Percentiles rank a stretch among this genome's conserved stretches.
Conservation (phyloP, 1,140 invertebrate genomes). For the Galendromus occidentalis region DNA sequence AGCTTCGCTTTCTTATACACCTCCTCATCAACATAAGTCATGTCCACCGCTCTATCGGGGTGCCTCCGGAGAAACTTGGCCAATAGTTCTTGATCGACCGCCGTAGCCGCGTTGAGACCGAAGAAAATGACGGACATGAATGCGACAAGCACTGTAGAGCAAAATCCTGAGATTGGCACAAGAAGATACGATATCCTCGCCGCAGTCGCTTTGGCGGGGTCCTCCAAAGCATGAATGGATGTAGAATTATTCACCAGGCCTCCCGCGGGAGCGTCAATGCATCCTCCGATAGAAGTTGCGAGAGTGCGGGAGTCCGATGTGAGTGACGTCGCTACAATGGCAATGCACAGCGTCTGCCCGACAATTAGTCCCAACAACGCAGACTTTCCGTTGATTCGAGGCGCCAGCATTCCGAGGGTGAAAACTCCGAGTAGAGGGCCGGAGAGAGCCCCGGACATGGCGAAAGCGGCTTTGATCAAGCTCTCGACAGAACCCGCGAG, state of each 20-base stretch:
- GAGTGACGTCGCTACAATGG: not conserved
- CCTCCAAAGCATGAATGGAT: too few relatives aligned
- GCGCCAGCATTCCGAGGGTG: slow-evolving; percentile 46
- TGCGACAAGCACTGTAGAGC: not conserved
- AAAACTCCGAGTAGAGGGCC: slow-evolving; percentile 59
- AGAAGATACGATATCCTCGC: not conserved
- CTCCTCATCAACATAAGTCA: too few relatives aligned
- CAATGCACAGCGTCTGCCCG: not conserved
- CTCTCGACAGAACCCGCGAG: slow-evolving; percentile 48
- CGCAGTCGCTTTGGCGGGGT: not conserved
- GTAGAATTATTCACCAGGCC: not conserved
- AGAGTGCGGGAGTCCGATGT: not conserved
- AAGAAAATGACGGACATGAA: not conserved
- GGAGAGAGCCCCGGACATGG: slow-evolving; percentile 58
- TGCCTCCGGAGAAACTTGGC: not conserved
- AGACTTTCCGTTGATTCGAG: not conserved
- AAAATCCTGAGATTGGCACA: not conserved
- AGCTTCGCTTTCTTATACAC: too few relatives aligned
- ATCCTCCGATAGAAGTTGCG: not conserved
- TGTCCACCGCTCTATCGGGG: too few relatives aligned
- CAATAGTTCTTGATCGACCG: not conserved
- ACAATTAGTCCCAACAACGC: not conserved
- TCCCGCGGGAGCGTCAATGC: not conserved
- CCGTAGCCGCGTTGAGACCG: not conserved
- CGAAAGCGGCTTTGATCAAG: slow-evolving; percentile 47